Evolutionary conservation across 2,797 vertebrate species (phyloP).

Genomic region (Luscinia luscinia): DNA sequence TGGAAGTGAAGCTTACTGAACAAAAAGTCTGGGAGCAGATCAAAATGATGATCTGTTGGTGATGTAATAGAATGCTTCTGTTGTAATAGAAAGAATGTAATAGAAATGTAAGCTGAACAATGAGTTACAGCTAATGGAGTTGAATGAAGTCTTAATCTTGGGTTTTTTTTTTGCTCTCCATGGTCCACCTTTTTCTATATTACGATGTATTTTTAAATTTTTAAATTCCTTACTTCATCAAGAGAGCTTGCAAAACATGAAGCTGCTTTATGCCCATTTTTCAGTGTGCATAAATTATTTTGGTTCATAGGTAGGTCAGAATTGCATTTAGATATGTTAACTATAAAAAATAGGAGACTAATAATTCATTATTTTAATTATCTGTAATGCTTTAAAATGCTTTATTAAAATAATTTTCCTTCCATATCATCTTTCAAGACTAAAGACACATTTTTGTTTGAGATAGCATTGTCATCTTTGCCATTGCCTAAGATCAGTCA

Average conservation of each 20-base stretch:
- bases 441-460: neutral
- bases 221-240: neutral
- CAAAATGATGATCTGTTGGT: neutral
- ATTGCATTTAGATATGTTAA: neutral
- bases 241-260: neutral
- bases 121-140: neutral
- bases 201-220: neutral
- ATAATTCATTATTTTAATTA: neutral
- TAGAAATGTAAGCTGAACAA: neutral
- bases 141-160: neutral
- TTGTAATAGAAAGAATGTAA: neutral
- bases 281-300: neutral
- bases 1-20: neutral
- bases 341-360: neutral
- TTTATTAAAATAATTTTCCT: neutral
- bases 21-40: neutral
- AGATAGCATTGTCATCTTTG: neutral
- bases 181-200: neutral
- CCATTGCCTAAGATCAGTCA: neutral
- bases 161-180: rapidly evolving
- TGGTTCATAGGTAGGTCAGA: neutral
- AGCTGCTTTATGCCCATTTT: neutral
- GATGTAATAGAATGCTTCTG: neutral
- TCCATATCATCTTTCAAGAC: neutral
- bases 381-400: neutral